Evolutionary conservation across 2,113 vertebrate genomes (phyloP).

Genomic region (Australoheros scitulus): DNA sequence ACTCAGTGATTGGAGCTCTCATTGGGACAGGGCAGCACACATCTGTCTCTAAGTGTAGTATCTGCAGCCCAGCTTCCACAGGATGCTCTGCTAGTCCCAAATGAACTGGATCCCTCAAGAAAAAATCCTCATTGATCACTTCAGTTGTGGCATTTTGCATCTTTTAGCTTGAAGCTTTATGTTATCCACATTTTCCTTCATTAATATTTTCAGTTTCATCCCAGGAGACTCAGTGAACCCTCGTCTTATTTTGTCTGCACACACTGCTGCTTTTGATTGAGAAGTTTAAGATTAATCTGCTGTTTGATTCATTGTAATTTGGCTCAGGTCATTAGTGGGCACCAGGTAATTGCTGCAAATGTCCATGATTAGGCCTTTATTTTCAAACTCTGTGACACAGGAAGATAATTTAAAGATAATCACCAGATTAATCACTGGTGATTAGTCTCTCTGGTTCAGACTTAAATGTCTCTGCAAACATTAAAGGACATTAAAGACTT

Average conservation of each 20-base stretch:
- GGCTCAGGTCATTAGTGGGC: not conserved
- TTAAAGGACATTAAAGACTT: not conserved
- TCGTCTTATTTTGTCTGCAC: not conserved
- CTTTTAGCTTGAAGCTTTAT: not conserved
- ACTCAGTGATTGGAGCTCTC: constrained; percentile 15
- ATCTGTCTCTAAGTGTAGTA: constrained; percentile 41
- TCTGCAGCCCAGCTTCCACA: constrained; percentile 36
- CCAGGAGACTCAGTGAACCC: not conserved
- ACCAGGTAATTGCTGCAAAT: not conserved
- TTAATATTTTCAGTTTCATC: not conserved
- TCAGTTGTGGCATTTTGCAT: not conserved
- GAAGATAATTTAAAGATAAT: not conserved
- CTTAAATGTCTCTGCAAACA: accelerated
- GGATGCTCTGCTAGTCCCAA: constrained; percentile 3
- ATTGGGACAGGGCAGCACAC: constrained; percentile 16
- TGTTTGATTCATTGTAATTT: not conserved
- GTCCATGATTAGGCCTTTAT: not conserved
- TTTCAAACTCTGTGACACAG: not conserved
- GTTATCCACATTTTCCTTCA: not conserved
- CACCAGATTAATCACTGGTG: not conserved
- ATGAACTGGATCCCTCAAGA: not conserved
- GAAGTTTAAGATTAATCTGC: not conserved
- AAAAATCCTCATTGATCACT: not conserved
- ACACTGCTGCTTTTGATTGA: not conserved
- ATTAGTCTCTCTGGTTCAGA: accelerated